These are phyloP conservation scores for Meles meles DNA, from an alignment of 2,113 vertebrate genomes.

Conservation along the genomic window DNA sequence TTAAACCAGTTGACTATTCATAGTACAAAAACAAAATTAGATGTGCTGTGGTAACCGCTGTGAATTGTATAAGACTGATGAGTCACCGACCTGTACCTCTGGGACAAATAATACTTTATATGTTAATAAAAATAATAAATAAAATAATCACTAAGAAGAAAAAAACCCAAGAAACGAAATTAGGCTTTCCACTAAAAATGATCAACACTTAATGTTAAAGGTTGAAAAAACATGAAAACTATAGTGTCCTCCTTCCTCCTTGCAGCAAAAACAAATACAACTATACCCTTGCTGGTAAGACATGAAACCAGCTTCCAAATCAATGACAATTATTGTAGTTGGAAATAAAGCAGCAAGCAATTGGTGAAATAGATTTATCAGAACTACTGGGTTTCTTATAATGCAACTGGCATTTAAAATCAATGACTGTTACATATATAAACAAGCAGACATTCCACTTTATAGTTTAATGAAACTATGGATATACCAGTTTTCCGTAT, in stretches of 20 bases:
- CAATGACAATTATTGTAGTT: neutral
- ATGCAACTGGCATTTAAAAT: slow-evolving; percentile 17
- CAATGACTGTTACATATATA: neutral
- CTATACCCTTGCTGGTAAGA: neutral
- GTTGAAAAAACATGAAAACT: neutral
- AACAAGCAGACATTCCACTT: neutral
- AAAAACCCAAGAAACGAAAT: neutral
- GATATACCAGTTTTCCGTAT: neutral
- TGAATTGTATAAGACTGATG: too few species aligned
- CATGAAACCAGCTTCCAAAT: neutral
- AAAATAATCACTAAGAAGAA: too few species aligned
- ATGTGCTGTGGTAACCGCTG: too few species aligned
- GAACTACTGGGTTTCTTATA: neutral
- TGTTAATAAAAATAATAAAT: too few species aligned
- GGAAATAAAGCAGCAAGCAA: neutral
- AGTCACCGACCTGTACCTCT: too few species aligned
- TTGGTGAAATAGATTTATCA: neutral
- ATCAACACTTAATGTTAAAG: neutral
- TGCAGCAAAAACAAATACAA: neutral
- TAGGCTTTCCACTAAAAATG: neutral
- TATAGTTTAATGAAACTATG: neutral
- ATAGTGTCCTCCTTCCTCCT: neutral
- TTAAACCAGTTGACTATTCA: neutral
- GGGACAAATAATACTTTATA: too few species aligned
- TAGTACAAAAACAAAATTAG: neutral